Evolutionary conservation across 2,888 invertebrate genomes (phyloP), one percentile per base, ranked within the genome.

Genomic region (Parapristionchus giblindavisi): DNA sequence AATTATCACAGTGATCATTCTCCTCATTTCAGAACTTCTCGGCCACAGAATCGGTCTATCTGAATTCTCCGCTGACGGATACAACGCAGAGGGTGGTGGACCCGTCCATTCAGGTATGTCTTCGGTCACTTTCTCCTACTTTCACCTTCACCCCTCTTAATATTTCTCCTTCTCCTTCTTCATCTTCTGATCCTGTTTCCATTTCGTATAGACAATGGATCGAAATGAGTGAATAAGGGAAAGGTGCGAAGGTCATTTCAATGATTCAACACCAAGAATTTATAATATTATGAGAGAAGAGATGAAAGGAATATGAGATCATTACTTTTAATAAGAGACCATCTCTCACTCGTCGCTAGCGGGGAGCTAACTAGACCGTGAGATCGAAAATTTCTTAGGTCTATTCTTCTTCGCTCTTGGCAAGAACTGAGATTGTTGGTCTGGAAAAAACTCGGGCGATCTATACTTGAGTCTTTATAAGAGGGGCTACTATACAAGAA

Each of bases 81-180:
- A 87, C 79, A 87, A 87, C 56, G 77, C 81, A 24, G 85, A 85
- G 76, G 86, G 87, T 63, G 87, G 87, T 66, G 87, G 87, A 56
- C 87, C 87, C 8, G 87, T 87, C 58, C 77, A 79, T 76, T 80
- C 84, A 77, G 87, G 87, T 87, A 65, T 38, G 24, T 32, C 60
- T 14, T 52, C 52, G 24, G 17, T 52, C 21, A n/a, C 17, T 48
- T 48, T 32, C 24, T 0, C 36, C 24, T 27, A 40, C 51, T 51
- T 17, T n/a, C n/a, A 6, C 43, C 14, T 61, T 38, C 21, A 5
- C 27, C 17, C 36, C 21, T 60, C 58, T 48, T 73, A 51, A 43
- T 24, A 1, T 24, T 21, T 65, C 63, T n/a, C 17, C 17, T 58
- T 58, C 43, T 54, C 71, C 38, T 43, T 29, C n/a, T 40, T 27